Base-by-base conservation (phyloP, 2,797 vertebrate genomes). In the Alcedo quadribrachys region DNA sequence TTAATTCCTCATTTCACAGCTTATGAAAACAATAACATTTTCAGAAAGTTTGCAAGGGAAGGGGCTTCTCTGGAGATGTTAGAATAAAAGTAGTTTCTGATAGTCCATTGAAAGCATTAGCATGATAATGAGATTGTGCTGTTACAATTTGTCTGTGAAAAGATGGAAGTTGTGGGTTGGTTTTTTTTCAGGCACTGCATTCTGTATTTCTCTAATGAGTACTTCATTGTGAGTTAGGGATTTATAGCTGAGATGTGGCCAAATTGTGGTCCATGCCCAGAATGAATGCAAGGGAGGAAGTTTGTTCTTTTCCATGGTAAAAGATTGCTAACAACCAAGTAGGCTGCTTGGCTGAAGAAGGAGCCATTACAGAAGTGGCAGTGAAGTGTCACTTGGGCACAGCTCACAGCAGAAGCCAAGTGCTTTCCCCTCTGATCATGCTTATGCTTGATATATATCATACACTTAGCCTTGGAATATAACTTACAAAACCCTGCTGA, bases 131-230 rank as follows among this genome's bases (percentile, higher is more conserved):
- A 84, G 63, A 50, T 60, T 73, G 43, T 40, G 32, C 69, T 87
- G 18, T 86, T 93, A 45, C 5, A 33, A 48, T 30, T 87, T 81
- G 43, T 71, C 35, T 66, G 21, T 85, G 60, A 77, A 61, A 85
- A 88, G 78, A 70, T 80, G 46, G 55, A 89, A 57, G 18, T 58
- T 70, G 51, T 30, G 17, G 1, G 0, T 40, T 40, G 14, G 13
- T 15, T 15, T 33, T 48, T 46, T 37, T 33, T 33, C 18, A 35
- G 66, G 37, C 65, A 37, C 25, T 40, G 73, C 12, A 42, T 89
- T 92, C 53, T 65, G 9, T 91, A 33, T 87, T 94, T 89, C 55
- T 85, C 40, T 91, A 79, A 83, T 78, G 80, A 94, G 67, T 50
- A 53, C n/a, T 42, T 89, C 19, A 45, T 81, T 95, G 33, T 81